phyloP scores from a whole-genome alignment of 2,888 invertebrate species.

The Drosophila mercatorum region DNA sequence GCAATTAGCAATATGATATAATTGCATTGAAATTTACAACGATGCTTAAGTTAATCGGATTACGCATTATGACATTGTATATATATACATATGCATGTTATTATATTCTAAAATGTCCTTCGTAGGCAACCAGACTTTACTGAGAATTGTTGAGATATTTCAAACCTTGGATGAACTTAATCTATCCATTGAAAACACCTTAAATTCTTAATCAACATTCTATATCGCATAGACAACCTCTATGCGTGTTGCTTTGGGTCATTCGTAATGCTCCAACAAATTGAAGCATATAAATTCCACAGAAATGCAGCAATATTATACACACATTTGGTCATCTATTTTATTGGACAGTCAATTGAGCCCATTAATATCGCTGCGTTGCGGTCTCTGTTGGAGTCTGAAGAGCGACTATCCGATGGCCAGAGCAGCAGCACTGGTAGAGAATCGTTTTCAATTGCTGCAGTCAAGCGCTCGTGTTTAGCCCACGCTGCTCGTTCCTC shows the following conservation, averaged over 20 bases:
- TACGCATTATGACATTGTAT: background rate
- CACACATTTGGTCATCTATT: constrained; percentile 53
- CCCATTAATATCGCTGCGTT: constrained; percentile 49
- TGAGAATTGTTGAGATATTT: background rate
- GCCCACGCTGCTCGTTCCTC: constrained; percentile 32
- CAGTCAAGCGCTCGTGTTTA: constrained; percentile 16
- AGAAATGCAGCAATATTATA: constrained; percentile 29
- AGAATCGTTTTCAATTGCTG: constrained; percentile 34
- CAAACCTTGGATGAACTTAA: background rate
- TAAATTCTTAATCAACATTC: background rate
- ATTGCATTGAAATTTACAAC: constrained; percentile 5
- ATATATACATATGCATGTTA: background rate
- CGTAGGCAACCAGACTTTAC: background rate
- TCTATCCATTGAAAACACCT: background rate
- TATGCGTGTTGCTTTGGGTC: constrained; percentile 14
- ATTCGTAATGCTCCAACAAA: constrained; percentile 48
- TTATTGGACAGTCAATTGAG: constrained; percentile 58
- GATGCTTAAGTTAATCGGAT: constrained; percentile 3
- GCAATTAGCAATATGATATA: constrained; percentile 29
- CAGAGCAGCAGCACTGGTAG: background rate
- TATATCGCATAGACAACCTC: background rate
- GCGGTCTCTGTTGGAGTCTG: constrained; percentile 25
- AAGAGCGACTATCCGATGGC: background rate
- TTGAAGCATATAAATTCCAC: constrained; percentile 46
- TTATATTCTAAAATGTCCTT: constrained; percentile 1